A percentile compares a stretch with the other conserved stretches of the same genome.
Conservation (phyloP, 2,888 invertebrate genomes). For the Agrochola litura region DNA sequence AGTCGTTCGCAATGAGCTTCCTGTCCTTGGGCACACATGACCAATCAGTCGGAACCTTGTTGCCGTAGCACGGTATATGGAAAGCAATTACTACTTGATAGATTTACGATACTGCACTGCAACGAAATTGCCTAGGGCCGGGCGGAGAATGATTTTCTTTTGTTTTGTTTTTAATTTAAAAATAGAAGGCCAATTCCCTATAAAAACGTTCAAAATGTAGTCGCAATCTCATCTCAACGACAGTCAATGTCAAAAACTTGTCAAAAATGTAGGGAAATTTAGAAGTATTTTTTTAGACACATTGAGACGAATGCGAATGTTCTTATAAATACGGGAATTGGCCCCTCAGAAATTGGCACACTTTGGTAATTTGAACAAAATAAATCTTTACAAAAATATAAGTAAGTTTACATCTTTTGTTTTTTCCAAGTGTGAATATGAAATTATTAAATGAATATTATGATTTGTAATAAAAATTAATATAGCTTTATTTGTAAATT, state of each 20-base stretch:
- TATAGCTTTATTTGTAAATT: too few relatives aligned
- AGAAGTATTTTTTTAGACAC: neutral
- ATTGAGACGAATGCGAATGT: neutral
- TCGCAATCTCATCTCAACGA: too few relatives aligned
- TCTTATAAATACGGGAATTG: neutral
- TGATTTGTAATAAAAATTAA: neutral
- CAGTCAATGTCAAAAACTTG: neutral
- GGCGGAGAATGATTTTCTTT: neutral
- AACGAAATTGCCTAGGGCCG: constrained; percentile 34
- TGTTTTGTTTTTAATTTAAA: neutral
- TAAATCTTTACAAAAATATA: neutral
- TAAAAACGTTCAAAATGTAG: too few relatives aligned
- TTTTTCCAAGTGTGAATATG: neutral
- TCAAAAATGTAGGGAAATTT: neutral
- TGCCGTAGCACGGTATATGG: constrained; percentile 51
- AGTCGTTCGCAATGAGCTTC: constrained; percentile 60
- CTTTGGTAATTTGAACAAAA: too few relatives aligned
- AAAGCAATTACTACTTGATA: constrained; percentile 58
- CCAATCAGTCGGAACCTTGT: constrained; percentile 68
- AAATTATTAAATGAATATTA: neutral
- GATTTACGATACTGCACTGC: constrained; percentile 60
- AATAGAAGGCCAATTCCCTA: neutral
- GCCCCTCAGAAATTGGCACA: neutral
- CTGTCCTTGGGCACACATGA: constrained; percentile 70
- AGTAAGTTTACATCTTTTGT: too few relatives aligned